These are phyloP conservation scores for Pristiophorus japonicus DNA, from an alignment of 2,113 vertebrate genomes.

Conservation along the genomic window DNA sequence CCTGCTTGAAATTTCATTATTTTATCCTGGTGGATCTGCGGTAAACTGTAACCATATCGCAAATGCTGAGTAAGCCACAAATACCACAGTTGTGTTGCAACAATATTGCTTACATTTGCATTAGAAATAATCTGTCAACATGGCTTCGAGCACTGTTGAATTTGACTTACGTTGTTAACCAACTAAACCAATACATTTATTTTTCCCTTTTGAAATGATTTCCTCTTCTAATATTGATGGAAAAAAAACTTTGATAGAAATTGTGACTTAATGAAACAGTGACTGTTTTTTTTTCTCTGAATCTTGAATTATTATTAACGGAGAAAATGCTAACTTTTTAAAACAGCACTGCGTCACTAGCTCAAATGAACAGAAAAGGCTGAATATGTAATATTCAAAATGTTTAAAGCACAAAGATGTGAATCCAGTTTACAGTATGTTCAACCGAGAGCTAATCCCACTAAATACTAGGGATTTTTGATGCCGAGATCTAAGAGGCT, in stretches of 20 bases:
- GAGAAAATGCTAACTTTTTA: neutral
- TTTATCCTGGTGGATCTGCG: neutral
- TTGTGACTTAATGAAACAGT: neutral
- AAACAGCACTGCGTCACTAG: neutral
- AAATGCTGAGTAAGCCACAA: conserved; percentile 9
- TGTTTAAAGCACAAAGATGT: neutral
- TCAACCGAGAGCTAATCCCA: conserved; percentile 12
- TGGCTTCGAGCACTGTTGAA: neutral
- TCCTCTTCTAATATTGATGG: neutral
- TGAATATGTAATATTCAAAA: conserved; percentile 20
- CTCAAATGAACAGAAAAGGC: neutral
- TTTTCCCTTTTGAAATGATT: neutral
- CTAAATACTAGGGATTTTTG: neutral
- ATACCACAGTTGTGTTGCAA: neutral
- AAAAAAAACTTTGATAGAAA: neutral
- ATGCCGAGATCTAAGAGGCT: neutral
- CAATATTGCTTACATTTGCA: neutral
- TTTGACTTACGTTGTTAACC: neutral
- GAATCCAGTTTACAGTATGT: neutral
- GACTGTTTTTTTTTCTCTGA: neutral
- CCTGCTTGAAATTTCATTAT: neutral
- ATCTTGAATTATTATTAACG: neutral
- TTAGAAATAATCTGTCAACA: neutral
- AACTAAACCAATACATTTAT: neutral
- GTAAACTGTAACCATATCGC: neutral